A percentile compares a stretch with the other conserved stretches of the same genome.
These are phyloP conservation scores for Dioctria linearis DNA, from an alignment of 2,888 invertebrate genomes.

Conservation along the genomic window DNA sequence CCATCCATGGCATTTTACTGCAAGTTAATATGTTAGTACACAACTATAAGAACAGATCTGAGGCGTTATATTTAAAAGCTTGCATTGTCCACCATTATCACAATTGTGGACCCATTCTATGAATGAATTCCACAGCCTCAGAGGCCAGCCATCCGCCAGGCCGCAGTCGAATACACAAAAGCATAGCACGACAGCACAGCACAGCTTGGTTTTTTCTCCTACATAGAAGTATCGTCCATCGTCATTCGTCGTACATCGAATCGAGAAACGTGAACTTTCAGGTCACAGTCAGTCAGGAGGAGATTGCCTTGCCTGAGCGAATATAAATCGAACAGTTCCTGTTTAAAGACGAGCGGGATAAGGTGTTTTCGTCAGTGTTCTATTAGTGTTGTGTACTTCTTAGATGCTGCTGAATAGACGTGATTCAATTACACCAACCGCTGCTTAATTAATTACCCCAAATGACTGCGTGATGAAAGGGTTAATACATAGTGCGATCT, in stretches of 20 bases:
- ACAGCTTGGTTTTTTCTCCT: too few relatives aligned
- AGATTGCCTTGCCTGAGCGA: constrained; percentile 20
- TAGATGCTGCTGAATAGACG: neutral
- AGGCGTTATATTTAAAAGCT: neutral
- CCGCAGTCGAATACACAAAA: too few relatives aligned
- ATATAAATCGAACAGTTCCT: constrained; percentile 14
- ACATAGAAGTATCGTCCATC: too few relatives aligned
- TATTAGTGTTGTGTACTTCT: neutral
- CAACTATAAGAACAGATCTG: too few relatives aligned
- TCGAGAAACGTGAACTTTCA: too few relatives aligned
- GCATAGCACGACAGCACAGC: too few relatives aligned
- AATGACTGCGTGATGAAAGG: constrained; percentile 32
- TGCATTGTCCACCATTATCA: neutral
- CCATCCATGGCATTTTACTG: too few relatives aligned
- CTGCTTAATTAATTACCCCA: constrained; percentile 28
- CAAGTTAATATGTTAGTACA: too few relatives aligned
- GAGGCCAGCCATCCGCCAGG: too few relatives aligned
- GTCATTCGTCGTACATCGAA: too few relatives aligned
- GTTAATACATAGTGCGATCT: neutral
- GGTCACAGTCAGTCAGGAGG: neutral
- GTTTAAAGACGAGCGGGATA: constrained; percentile 3
- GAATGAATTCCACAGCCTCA: constrained; percentile 12
- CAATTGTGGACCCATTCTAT: constrained; percentile 3
- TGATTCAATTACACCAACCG: neutral
- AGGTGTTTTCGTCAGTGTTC: constrained; percentile 3